Evolutionary conservation across 2,888 invertebrate genomes (phyloP), one percentile per base, ranked within the genome.

Genomic region (Blastobasis adustella): DNA sequence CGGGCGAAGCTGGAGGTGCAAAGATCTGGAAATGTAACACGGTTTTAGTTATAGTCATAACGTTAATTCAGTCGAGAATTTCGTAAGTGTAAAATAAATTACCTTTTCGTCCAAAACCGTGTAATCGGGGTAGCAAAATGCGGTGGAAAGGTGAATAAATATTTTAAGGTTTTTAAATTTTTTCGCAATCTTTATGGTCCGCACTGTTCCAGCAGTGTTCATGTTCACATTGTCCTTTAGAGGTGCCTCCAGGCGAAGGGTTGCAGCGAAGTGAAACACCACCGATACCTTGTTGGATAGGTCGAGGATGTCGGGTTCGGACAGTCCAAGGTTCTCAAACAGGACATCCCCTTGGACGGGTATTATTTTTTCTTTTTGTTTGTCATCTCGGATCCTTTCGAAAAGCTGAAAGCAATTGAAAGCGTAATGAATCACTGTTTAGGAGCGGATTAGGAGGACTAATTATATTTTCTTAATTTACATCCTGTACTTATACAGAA

Each of bases 111-210:
- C 77, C 51, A 88, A 66, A 49, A 80, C 64, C 60, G 79, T 76
- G 49, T 94, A 91, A 73, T 98, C 97, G 59, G 97, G 96, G 71
- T 98, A 97, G 72, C 98, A 97, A 76, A 98, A 99, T 0, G 98
- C 98, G 0, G 98, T 98, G 8, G 98, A 98, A 9, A 98, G 90
- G 76, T 99, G 97, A 1, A 98, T 90, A 55, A 97, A 93, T 0
- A 92, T 90, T 62, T 90, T 85, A 43, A 98, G 83, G 6, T 95
- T 91, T 59, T 92, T 92, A 78, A 98, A 93, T 58, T 90, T 84
- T 69, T 92, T 94, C 55, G 94, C 93, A 6, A 98, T 82, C 42
- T 94, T 91, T 44, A 98, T 76, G 9, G 96, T 89, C 61, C 94
- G 91, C 57, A 92, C 89, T 0, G 98, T 97, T 39, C 97, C 98